These are phyloP conservation scores for Cavia porcellus DNA, from an alignment of 2,113 vertebrate species.

Conservation along the genomic window DNA sequence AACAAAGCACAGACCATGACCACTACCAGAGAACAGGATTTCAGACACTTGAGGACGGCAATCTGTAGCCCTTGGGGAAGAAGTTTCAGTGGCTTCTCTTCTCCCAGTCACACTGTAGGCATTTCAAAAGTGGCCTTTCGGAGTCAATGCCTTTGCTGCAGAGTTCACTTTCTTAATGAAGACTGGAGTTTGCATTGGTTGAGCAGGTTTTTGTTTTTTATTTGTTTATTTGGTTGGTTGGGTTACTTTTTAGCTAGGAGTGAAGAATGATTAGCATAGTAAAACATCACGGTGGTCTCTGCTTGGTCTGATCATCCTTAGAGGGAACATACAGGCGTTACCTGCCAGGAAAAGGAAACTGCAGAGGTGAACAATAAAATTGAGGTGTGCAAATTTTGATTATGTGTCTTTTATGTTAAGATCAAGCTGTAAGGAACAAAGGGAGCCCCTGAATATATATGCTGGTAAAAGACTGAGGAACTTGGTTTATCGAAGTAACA, in stretches of 20 bases:
- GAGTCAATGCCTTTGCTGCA: neutral
- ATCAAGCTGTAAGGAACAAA: fast-evolving
- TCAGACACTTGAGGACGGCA: neutral
- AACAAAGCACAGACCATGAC: neutral
- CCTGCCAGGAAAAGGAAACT: neutral
- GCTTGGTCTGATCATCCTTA: neutral
- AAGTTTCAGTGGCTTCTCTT: neutral
- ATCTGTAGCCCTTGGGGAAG: neutral
- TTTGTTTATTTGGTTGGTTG: neutral
- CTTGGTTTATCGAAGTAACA: neutral
- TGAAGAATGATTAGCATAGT: neutral
- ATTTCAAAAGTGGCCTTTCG: neutral
- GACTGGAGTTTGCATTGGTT: neutral
- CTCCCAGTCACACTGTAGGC: neutral
- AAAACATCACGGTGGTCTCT: neutral
- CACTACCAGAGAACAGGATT: neutral
- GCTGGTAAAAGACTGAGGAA: neutral
- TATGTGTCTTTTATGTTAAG: neutral
- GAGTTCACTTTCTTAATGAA: conserved; percentile 4
- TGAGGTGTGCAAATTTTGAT: neutral
- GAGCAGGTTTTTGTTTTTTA: neutral
- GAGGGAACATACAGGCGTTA: neutral
- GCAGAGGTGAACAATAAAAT: neutral
- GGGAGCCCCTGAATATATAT: fast-evolving
- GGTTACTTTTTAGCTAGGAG: neutral